Percentiles rank a stretch among this genome's conserved stretches.
Evolutionary conservation across 92 coral and sea anemone species (phyloP).

Genomic region (Heteractis magnifica): DNA sequence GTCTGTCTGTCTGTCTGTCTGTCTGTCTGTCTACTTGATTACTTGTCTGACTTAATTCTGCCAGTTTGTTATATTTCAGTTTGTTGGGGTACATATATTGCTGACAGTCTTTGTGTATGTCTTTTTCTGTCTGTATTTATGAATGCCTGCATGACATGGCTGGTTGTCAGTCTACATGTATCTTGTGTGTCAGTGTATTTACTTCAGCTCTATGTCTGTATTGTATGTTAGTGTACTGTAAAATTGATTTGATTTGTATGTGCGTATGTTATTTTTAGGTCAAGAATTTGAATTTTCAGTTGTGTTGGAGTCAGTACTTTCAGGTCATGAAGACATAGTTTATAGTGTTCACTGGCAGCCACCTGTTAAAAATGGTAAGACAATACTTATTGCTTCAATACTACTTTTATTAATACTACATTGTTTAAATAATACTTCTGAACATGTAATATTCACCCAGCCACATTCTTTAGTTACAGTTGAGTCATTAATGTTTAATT

Average conservation of each 20-base stretch:
- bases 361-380: slow-evolving; percentile 58
- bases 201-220: background rate
- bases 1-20: background rate
- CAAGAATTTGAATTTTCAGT: slow-evolving; percentile 72
- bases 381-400: too few species aligned
- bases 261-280: slow-evolving; percentile 30
- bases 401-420: too few species aligned
- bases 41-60: background rate
- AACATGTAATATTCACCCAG: too few species aligned
- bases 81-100: background rate
- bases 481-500: too few species aligned
- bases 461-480: too few species aligned
- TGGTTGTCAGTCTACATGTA: too few species aligned
- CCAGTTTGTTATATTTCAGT: background rate
- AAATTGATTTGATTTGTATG: too few species aligned
- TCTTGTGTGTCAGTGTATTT: background rate
- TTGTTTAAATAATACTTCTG: too few species aligned
- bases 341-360: slow-evolving; percentile 96
- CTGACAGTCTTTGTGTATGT: background rate
- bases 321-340: slow-evolving; percentile 94
- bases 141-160: too few species aligned
- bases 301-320: slow-evolving; percentile 84
- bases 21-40: background rate
- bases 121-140: background rate
- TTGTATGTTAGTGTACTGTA: background rate